Conservation (phyloP, 1,140 invertebrate genomes). For the Cephus cinctus region DNA sequence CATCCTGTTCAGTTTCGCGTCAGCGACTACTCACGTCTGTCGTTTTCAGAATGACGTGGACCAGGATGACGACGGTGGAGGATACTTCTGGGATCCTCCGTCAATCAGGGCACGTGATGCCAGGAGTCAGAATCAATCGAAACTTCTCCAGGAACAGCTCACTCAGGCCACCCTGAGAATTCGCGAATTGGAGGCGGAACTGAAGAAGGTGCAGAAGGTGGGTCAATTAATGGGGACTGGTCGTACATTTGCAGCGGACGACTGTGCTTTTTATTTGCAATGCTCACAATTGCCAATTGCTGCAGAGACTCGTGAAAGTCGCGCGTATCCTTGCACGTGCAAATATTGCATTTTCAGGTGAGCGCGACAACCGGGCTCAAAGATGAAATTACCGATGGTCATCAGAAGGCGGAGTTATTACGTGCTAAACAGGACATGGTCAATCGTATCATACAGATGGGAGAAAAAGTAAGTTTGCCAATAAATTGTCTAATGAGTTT, state of each 20-base stretch:
- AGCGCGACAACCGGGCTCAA: conserved; percentile 21
- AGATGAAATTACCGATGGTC: conserved; percentile 42
- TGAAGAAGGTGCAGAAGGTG: conserved; percentile 40
- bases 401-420: conserved; percentile 43
- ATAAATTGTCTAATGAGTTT: too few species aligned
- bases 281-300: too few species aligned
- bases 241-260: too few species aligned
- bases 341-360: neutral
- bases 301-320: too few species aligned
- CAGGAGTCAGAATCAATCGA: conserved; percentile 27
- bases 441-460: conserved; percentile 52
- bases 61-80: conserved; percentile 35
- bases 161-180: conserved; percentile 51
- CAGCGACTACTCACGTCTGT: neutral
- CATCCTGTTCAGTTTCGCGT: conserved; percentile 11
- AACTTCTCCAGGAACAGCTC: conserved; percentile 43
- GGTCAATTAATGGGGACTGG: too few species aligned
- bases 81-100: conserved; percentile 47
- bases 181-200: conserved; percentile 42
- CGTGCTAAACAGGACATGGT: conserved; percentile 52
- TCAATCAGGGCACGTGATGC: conserved; percentile 33
- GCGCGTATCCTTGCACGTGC: too few species aligned
- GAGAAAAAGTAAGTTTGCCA: conserved; percentile 41
- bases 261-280: too few species aligned
- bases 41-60: conserved; percentile 31